Percentiles rank a stretch among this genome's conserved stretches.
These are phyloP conservation scores for Hoplodrina blanda DNA, from an alignment of 2,888 invertebrate species.

Conservation along the genomic window DNA sequence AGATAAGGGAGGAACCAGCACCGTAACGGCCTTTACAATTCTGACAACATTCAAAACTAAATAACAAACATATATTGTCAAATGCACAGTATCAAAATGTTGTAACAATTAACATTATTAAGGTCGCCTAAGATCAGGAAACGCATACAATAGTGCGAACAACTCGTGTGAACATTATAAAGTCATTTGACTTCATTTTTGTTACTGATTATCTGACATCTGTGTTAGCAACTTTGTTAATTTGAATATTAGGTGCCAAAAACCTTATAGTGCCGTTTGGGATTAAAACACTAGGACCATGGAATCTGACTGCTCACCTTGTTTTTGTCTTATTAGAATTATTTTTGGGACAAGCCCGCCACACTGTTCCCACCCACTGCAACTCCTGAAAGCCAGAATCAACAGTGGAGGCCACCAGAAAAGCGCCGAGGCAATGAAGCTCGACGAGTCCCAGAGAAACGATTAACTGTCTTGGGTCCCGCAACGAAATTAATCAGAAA, in stretches of 20 bases:
- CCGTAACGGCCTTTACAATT: constrained; percentile 16
- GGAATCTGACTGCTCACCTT: no score
- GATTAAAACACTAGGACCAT: no score
- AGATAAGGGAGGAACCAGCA: background rate
- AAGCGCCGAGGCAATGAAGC: no score
- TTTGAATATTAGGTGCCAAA: constrained; percentile 11
- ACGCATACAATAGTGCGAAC: constrained; percentile 64
- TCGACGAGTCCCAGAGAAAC: no score
- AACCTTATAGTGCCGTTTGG: no score
- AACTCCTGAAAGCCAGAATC: no score
- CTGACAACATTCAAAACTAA: constrained; percentile 8
- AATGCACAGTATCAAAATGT: constrained; percentile 42
- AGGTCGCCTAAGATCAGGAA: constrained; percentile 62
- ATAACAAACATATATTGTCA: constrained; percentile 32
- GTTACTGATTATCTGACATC: constrained; percentile 45
- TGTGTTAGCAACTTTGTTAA: constrained; percentile 35
- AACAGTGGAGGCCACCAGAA: no score
- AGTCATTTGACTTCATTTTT: constrained; percentile 51
- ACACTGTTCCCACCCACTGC: no score
- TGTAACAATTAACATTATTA: constrained; percentile 60
- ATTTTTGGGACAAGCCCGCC: no score
- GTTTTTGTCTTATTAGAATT: no score
- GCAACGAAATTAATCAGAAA: no score
- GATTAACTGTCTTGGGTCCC: no score
- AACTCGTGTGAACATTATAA: constrained; percentile 53